These are phyloP conservation scores for Myotis yumanensis DNA, from an alignment of 2,113 vertebrate species.

Conservation along the genomic window DNA sequence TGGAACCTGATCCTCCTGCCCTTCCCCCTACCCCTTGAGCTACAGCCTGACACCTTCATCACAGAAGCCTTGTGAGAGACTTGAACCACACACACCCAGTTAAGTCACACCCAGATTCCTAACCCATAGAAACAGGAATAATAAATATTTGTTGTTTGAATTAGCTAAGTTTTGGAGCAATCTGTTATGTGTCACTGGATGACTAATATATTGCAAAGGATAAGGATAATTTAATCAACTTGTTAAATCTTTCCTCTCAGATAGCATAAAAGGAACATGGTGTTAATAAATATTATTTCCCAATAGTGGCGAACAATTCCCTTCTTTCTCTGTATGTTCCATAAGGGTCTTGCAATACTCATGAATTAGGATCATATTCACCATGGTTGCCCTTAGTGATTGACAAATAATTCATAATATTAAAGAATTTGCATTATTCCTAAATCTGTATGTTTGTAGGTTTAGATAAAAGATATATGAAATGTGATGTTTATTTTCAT, in stretches of 20 bases:
- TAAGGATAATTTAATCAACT: conserved; percentile 48
- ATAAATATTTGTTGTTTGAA: background rate
- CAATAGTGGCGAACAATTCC: conserved; percentile 45
- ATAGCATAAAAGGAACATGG: background rate
- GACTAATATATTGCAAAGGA: background rate
- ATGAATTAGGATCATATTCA: background rate
- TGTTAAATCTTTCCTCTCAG: background rate
- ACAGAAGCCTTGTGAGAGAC: background rate
- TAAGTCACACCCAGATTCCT: background rate
- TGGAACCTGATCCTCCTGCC: background rate
- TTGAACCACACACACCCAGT: background rate
- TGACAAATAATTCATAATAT: background rate
- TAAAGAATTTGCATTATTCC: conserved; percentile 1
- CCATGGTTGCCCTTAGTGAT: background rate
- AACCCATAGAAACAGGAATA: background rate
- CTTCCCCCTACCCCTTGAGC: background rate
- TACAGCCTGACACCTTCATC: background rate
- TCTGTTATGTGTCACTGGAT: background rate
- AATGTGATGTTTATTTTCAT: background rate
- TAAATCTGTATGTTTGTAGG: background rate
- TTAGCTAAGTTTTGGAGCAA: background rate
- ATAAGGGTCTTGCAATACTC: background rate
- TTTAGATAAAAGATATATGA: background rate
- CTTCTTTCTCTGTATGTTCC: conserved; percentile 42
- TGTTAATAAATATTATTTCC: conserved; percentile 44